Conservation (phyloP, 1,140 invertebrate species). For the Homalodisca vitripennis region DNA sequence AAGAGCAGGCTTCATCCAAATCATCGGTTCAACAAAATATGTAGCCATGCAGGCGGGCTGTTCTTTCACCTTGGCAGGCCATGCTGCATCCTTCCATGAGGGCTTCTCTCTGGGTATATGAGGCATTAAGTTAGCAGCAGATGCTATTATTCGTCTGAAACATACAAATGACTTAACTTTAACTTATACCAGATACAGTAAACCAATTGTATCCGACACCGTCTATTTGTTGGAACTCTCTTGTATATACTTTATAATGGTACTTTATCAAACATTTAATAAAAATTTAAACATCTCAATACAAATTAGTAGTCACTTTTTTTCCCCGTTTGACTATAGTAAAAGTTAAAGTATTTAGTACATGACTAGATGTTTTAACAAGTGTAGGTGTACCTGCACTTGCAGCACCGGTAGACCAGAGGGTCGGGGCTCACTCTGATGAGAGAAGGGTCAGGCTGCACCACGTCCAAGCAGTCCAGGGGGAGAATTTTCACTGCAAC, state of each 20-base stretch:
- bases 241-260: no score
- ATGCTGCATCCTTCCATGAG: constrained; percentile 49
- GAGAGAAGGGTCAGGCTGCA: constrained; percentile 78
- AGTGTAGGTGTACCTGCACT: constrained; percentile 56
- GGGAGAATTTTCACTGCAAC: constrained; percentile 74
- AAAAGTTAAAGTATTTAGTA: no score
- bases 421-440: constrained; percentile 73
- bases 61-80: constrained; percentile 31
- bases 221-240: no score
- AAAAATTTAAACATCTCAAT: no score
- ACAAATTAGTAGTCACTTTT: no score
- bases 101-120: constrained; percentile 58
- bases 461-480: constrained; percentile 68
- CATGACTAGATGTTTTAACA: background rate
- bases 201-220: no score
- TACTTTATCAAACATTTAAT: no score
- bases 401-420: constrained; percentile 75
- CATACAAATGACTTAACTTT: background rate
- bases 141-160: constrained; percentile 67
- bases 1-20: constrained; percentile 74
- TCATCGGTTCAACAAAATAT: constrained; percentile 77
- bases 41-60: constrained; percentile 59
- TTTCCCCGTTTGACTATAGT: no score
- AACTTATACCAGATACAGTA: no score
- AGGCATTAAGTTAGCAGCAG: constrained; percentile 71